A percentile compares a stretch with the other conserved stretches of the same genome.
Evolutionary conservation across 2,113 vertebrate species (phyloP).

Genomic region (Cyanoramphus novaezelandiae): DNA sequence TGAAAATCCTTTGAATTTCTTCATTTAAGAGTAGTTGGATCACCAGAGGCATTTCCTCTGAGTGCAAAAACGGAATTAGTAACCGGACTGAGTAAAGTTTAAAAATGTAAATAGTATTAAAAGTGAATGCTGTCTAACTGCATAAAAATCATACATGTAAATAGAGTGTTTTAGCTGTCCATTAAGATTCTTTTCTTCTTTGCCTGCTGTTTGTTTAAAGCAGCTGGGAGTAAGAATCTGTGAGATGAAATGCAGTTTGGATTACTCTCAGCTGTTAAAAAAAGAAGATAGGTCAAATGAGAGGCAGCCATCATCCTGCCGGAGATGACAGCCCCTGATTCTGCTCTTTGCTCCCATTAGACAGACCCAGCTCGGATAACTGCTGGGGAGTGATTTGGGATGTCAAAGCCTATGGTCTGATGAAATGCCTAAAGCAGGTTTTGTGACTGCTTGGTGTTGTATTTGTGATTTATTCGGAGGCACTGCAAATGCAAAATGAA

Average conservation of each 20-base stretch:
- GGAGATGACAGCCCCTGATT: background rate
- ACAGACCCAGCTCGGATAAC: background rate
- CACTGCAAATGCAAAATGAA: background rate
- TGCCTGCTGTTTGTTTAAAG: background rate
- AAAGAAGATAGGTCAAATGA: slow-evolving; percentile 29
- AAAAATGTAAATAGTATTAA: background rate
- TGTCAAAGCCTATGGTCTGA: background rate
- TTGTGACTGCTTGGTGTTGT: background rate
- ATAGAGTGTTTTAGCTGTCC: background rate
- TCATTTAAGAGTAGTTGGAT: background rate
- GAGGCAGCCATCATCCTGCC: background rate
- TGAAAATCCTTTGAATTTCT: slow-evolving; percentile 20
- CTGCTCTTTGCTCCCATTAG: background rate
- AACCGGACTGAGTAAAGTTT: background rate
- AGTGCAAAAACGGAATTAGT: background rate
- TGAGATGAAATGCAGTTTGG: background rate
- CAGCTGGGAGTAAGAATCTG: background rate
- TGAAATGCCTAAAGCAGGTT: accelerated
- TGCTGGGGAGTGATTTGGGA: background rate
- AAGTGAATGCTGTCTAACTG: background rate
- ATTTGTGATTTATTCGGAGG: background rate
- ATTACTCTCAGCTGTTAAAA: slow-evolving; percentile 43
- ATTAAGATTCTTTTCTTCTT: background rate
- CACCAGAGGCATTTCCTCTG: background rate
- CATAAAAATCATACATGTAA: background rate